These are phyloP conservation scores for Natator depressus DNA, from an alignment of 2,113 vertebrate species.

Conservation along the genomic window DNA sequence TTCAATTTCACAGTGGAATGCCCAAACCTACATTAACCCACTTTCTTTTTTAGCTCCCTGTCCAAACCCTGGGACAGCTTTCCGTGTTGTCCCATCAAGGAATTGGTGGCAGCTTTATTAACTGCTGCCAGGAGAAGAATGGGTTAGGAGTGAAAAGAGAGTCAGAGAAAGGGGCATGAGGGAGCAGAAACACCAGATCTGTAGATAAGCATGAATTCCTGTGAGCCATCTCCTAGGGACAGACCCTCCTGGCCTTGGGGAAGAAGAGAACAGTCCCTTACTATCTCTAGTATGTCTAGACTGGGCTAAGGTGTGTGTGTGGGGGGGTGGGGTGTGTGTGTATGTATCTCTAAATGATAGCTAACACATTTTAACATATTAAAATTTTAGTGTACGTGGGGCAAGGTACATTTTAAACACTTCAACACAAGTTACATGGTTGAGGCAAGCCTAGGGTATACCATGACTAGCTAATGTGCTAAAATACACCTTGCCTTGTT, in stretches of 20 bases:
- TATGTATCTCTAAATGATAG: background rate
- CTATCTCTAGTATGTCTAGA: background rate
- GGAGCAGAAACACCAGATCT: background rate
- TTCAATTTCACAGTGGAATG: background rate
- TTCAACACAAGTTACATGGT: background rate
- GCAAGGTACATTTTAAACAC: background rate
- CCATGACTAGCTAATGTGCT: background rate
- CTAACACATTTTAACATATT: background rate
- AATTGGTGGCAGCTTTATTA: background rate
- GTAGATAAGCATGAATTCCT: background rate
- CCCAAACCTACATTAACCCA: background rate
- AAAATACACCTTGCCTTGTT: background rate
- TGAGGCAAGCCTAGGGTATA: background rate
- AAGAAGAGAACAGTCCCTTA: background rate
- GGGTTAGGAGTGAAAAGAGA: background rate
- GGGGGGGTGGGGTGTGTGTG: too few species aligned
- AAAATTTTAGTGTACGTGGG: background rate
- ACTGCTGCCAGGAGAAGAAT: background rate
- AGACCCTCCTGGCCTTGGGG: background rate
- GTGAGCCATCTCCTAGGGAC: background rate
- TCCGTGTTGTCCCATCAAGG: background rate
- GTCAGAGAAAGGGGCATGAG: background rate
- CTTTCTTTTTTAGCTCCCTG: background rate
- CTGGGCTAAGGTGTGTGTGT: background rate
- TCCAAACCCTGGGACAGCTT: background rate